Base-by-base conservation (phyloP, 2,797 vertebrate genomes). In the Amniataba percoides region DNA sequence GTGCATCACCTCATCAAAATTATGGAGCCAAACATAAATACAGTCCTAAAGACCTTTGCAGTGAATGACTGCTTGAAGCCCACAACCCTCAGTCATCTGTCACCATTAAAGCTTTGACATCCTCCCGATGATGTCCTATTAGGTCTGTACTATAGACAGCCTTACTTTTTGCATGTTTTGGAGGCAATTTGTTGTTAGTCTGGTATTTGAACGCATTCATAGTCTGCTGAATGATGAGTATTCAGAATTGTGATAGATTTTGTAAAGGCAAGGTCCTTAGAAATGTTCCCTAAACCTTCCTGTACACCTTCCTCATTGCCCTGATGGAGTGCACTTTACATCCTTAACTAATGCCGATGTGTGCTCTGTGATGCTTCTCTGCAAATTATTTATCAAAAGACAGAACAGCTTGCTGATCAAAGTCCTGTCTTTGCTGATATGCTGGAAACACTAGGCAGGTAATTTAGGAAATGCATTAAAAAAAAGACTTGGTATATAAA, bases 371-470 rank as follows among this genome's bases (percentile, higher is more conserved):
- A 63, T 36, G 16, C 36, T 46, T 7, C 3, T 45, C 53, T 60
- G 10, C 48, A 67, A 34, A 67, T 55, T 12, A 55, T 49, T 40
- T 13, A 53, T 78, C 25, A 39, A 65, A 59, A 59, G 61, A 45
- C n/a, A 52, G 10, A 39, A 46, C 25, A 21, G 40, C 40, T 66
- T 46, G 16, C 25, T 64, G 53, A 59, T 58, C 39, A 25, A 67
- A 67, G 49, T 51, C 4, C 16, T 40, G 16, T 53, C 6, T 56
- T 40, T 65, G 34, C 15, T 59, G 45, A 53, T 51, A 52, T 62
- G 39, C n/a, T 52, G 45, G 45, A 48, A 69, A 52, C 1, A 15
- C 4, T 12, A n/a, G 10, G n/a, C 48, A 68, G 31, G 48, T 43
- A 57, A 66, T 66, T 66, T 71, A 13, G 36, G n/a, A n/a, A 53